phyloP scores from a whole-genome alignment of 2,113 vertebrate species.

The Ctenodactylus gundi region DNA sequence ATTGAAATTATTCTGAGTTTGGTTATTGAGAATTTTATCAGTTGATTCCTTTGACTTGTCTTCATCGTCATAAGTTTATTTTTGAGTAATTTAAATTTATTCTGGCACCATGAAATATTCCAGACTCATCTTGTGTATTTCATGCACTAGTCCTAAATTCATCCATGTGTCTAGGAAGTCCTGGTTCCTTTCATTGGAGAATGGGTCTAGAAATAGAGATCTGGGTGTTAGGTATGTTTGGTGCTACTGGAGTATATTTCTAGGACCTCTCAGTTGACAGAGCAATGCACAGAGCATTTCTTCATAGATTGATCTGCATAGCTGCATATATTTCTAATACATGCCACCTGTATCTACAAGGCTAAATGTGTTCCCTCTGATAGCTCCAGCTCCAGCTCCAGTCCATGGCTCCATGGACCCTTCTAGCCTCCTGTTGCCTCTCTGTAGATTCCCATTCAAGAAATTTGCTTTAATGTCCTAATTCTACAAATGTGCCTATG shows the following conservation, averaged over 20 bases:
- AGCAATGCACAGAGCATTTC: background rate
- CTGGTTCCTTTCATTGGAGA: background rate
- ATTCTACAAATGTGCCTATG: background rate
- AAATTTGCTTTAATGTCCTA: background rate
- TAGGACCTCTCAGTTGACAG: background rate
- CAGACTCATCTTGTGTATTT: background rate
- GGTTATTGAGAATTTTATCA: background rate
- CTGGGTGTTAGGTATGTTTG: background rate
- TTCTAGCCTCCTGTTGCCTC: background rate
- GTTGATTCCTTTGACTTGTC: background rate
- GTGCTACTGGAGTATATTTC: background rate
- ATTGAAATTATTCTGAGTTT: background rate
- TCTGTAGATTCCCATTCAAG: background rate
- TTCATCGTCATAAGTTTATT: background rate
- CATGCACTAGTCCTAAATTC: background rate
- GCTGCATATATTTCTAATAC: background rate
- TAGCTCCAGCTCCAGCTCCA: background rate
- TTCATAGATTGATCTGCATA: background rate
- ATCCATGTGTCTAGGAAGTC: background rate
- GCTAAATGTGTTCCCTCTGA: background rate
- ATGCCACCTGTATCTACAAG: background rate
- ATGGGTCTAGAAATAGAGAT: conserved; percentile 5
- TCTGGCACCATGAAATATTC: background rate
- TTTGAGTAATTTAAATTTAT: background rate
- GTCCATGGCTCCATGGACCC: background rate